Evolutionary conservation across 2,113 vertebrate genomes (phyloP), one percentile per base, ranked within the genome.

Genomic region (Ophiodon elongatus): DNA sequence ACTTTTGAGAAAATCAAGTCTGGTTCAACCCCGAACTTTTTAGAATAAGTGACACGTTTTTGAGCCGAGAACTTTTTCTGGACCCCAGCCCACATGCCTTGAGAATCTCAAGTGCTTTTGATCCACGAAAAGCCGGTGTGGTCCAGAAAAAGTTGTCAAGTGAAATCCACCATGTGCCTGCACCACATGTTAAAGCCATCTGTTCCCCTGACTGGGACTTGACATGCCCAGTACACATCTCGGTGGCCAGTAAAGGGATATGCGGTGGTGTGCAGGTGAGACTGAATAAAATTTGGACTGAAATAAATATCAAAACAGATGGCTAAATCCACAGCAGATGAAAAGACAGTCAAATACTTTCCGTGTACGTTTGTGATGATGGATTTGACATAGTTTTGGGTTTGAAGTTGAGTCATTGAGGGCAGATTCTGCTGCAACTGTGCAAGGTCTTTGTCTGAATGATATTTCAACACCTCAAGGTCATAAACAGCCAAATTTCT

Each of bases 171-270:
- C 11, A 19, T 47, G 65, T 19, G 60, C 62, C 17, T 29, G 15
- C 29, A 29, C 45, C 83, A 86, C 47, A 84, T 82, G 56, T 52
- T 25, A 47, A 78, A 80, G 15, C 31, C 35, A 78, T 79, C 27
- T 17, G n/a, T 56, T 66, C 27, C 69, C 4, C 7, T 25, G 17
- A 59, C 64, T 57, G 81, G 62, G 31, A 41, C 21, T 13, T 27
- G 50, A 66, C 52, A 14, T 67, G 15, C n/a, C 17, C 27, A 0
- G 11, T 25, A 15, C 25, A 29, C 9, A 13, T 56, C 52, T 10
- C 13, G 52, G 52, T 56, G 23, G 23, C 52, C 52, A 4, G 23
- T n/a, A n/a, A 8, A 25, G 23, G 23, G 52, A 10, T 23, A 27
- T 4, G 25, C 56, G 15, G 56, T 7, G 56, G 25, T 59, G 13